Percentiles rank a stretch among this genome's conserved stretches.
These are phyloP conservation scores for Chaitophorus viminalis DNA, from an alignment of 2,888 invertebrate species.

Conservation along the genomic window DNA sequence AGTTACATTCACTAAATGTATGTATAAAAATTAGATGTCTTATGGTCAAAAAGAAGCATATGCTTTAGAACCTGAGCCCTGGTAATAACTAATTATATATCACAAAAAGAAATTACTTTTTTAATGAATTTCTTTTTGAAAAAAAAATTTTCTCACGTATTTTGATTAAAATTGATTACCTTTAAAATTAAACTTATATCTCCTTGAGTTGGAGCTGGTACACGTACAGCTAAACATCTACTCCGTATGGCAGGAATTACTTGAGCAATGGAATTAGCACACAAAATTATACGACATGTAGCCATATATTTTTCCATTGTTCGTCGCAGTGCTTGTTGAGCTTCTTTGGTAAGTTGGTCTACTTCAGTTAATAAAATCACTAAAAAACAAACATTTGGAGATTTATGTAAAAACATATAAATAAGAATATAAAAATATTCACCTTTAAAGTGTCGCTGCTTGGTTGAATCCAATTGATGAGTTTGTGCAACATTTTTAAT, in stretches of 20 bases:
- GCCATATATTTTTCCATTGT: slow-evolving; percentile 99
- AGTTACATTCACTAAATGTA: too few relatives aligned
- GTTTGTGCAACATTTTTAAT: slow-evolving; percentile 97
- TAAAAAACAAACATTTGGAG: slow-evolving; percentile 66
- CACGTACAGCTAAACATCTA: slow-evolving; percentile 90
- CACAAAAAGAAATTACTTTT: background rate
- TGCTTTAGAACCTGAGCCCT: too few relatives aligned
- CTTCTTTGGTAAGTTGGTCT: slow-evolving; percentile 94
- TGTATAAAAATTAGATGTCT: too few relatives aligned
- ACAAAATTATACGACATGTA: slow-evolving; percentile 92
- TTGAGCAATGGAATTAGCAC: slow-evolving; percentile 92
- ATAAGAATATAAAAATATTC: slow-evolving; percentile 31
- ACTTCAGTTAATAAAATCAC: slow-evolving; percentile 96
- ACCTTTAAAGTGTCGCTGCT: slow-evolving; percentile 93
- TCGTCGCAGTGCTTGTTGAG: slow-evolving; percentile 95
- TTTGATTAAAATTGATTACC: slow-evolving; percentile 64
- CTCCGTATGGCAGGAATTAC: slow-evolving; percentile 97
- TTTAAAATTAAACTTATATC: slow-evolving; percentile 78
- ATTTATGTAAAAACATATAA: background rate
- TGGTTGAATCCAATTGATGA: slow-evolving; percentile 87
- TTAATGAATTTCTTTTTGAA: background rate
- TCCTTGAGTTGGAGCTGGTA: slow-evolving; percentile 84
- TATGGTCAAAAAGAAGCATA: too few relatives aligned
- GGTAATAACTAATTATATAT: too few relatives aligned
- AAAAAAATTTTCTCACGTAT: background rate